Evolutionary conservation across 2,113 vertebrate species (phyloP).

Genomic region (Semnornis frantzii): DNA sequence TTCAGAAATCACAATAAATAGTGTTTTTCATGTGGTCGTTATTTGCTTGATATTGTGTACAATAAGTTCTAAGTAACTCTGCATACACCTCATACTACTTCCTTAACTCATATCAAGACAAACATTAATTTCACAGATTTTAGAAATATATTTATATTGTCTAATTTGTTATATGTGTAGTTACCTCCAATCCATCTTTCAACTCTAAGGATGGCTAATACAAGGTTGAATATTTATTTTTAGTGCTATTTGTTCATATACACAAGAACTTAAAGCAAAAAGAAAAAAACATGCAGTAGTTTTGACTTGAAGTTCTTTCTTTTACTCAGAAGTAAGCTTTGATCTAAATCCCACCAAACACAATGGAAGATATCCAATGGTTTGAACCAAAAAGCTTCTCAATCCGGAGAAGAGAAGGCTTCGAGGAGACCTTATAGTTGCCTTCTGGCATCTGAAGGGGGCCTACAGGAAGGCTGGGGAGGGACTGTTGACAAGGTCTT

Average conservation of each 20-base stretch:
- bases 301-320: not conserved
- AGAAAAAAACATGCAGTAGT: no score
- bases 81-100: not conserved
- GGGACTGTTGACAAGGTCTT: no score
- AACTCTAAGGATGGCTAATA: not conserved
- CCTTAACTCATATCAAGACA: not conserved
- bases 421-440: no score
- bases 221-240: not conserved
- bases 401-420: no score
- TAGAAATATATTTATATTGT: not conserved
- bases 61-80: not conserved
- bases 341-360: not conserved
- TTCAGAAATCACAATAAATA: not conserved
- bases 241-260: not conserved
- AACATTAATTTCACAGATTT: not conserved
- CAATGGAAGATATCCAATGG: not conserved
- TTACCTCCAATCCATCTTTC: not conserved
- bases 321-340: not conserved
- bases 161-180: not conserved
- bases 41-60: not conserved
- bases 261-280: not conserved
- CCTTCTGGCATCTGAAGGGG: no score
- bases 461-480: no score
- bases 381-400: not conserved
- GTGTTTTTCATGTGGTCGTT: accelerated